Conservation (phyloP, 2,888 invertebrate genomes). For the Pedicia rivosa region DNA sequence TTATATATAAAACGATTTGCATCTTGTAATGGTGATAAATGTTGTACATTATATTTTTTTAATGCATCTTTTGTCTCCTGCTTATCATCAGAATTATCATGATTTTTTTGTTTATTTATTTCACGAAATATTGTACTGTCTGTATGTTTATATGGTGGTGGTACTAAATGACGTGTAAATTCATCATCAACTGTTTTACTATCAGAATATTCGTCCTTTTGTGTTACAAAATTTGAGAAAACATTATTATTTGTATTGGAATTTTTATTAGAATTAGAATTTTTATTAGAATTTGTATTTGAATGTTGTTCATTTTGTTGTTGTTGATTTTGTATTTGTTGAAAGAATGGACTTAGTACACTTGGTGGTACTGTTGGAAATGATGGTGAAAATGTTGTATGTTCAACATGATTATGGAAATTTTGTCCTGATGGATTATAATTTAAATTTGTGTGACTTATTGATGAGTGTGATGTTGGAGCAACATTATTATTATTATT, state of each 20-base stretch:
- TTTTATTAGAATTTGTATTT: too few species aligned
- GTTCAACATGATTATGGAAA: too few species aligned
- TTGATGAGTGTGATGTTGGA: too few species aligned
- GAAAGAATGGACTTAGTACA: conserved; percentile 10
- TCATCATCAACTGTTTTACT: conserved; percentile 2
- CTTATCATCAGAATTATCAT: too few species aligned
- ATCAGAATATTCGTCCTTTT: background rate
- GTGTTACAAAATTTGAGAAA: background rate
- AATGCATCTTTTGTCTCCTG: background rate
- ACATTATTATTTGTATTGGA: background rate
- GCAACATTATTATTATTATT: too few species aligned
- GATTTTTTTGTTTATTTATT: background rate
- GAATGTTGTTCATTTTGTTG: conserved; percentile 6
- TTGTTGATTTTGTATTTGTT: conserved; percentile 7
- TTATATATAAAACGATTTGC: conserved; percentile 7
- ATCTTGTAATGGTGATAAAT: conserved; percentile 8
- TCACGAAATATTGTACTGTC: conserved; percentile 7
- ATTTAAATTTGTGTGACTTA: too few species aligned
- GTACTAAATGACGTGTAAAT: conserved; percentile 5
- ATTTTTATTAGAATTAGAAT: conserved; percentile 5
- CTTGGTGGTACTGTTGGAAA: conserved; percentile 11
- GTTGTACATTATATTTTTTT: conserved; percentile 1
- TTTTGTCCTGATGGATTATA: too few species aligned
- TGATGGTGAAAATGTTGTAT: background rate
- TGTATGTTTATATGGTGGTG: conserved; percentile 7